These are phyloP conservation scores for Eupithecia pulchellata DNA, from an alignment of 2,888 invertebrate species.

Conservation along the genomic window DNA sequence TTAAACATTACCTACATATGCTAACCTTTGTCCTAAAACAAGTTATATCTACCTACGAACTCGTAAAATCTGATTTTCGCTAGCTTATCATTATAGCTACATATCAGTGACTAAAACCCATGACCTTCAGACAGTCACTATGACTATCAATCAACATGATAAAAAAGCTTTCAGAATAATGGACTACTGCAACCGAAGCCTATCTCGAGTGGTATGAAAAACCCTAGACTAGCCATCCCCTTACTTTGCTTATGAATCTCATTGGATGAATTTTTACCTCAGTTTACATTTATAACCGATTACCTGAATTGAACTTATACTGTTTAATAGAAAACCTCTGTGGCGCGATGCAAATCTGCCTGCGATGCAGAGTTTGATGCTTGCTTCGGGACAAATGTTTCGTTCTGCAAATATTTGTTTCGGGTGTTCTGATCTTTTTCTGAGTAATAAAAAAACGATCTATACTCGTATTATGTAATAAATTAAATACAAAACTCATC, in stretches of 20 bases:
- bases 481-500: too few species aligned
- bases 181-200: conserved; percentile 65
- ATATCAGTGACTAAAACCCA: conserved; percentile 19
- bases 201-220: conserved; percentile 63
- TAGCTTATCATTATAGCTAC: background rate
- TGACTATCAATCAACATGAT: conserved; percentile 60
- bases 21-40: background rate
- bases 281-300: too few species aligned
- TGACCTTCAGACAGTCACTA: conserved; percentile 44
- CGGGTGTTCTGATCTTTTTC: too few species aligned
- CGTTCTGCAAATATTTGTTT: too few species aligned
- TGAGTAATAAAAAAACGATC: too few species aligned
- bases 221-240: conserved; percentile 18
- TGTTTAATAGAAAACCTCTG: too few species aligned
- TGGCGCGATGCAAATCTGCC: too few species aligned
- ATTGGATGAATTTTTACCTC: background rate
- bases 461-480: too few species aligned
- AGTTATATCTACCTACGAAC: background rate
- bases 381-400: too few species aligned
- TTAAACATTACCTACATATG: background rate
- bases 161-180: conserved; percentile 82
- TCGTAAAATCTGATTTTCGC: conserved; percentile 6
- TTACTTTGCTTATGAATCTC: conserved; percentile 6
- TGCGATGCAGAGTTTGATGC: too few species aligned
- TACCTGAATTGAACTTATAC: too few species aligned